These are phyloP conservation scores for Cephalopterus ornatus DNA, from an alignment of 2,113 vertebrate species.

Conservation along the genomic window DNA sequence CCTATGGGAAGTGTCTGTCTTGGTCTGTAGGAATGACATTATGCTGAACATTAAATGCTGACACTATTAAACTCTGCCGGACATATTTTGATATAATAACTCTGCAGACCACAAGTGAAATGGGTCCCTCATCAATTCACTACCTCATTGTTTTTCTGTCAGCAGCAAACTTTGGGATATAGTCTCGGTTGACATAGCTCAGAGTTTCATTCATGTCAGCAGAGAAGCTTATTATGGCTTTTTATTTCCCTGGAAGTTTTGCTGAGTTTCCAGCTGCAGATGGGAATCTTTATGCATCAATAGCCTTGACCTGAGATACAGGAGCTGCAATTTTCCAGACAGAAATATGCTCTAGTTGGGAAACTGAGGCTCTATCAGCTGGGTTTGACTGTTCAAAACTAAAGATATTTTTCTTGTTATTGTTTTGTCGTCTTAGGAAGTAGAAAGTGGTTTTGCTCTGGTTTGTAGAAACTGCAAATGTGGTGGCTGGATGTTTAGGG, in stretches of 20 bases:
- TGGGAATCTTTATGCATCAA: not conserved
- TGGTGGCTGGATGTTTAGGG: not conserved
- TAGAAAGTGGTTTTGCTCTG: not conserved
- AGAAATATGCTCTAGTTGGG: not conserved
- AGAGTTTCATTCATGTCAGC: not conserved
- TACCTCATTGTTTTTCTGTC: slow-evolving; percentile 60
- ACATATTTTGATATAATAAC: slow-evolving; percentile 43
- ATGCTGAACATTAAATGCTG: slow-evolving; percentile 31
- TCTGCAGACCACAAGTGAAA: slow-evolving; percentile 42
- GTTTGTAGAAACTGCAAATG: not conserved
- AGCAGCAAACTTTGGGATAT: slow-evolving; percentile 30
- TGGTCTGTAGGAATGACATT: slow-evolving; percentile 47
- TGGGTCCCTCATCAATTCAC: slow-evolving; percentile 38
- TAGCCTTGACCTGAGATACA: not conserved
- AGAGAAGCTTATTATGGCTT: not conserved
- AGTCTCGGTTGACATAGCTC: not conserved
- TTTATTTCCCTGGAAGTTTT: slow-evolving; percentile 36
- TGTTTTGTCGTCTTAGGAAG: not conserved
- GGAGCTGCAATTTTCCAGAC: not conserved
- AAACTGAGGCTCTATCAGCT: not conserved
- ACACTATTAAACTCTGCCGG: slow-evolving; percentile 33
- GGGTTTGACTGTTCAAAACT: not conserved
- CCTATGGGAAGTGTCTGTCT: slow-evolving; percentile 39
- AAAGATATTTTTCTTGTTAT: not conserved
- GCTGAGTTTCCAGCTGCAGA: slow-evolving; percentile 10